A percentile compares a stretch with the other conserved stretches of the same genome.
Conservation (phyloP, 2,113 vertebrate species). For the Corvus cornix region DNA sequence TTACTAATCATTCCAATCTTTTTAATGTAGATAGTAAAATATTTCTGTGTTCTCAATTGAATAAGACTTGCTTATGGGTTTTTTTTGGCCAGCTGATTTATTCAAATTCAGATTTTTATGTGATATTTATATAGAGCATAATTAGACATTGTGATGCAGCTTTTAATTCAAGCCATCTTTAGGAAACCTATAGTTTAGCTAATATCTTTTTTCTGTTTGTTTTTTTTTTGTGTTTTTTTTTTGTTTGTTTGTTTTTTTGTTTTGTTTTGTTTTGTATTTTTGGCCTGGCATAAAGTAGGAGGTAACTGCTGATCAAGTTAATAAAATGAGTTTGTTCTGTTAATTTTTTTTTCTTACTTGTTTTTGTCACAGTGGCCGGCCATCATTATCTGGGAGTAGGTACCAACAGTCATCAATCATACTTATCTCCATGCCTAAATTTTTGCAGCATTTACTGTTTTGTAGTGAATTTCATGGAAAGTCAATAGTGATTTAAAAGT, state of each 20-base stretch:
- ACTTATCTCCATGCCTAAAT: neutral
- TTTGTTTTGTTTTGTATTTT: neutral
- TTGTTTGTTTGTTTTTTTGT: neutral
- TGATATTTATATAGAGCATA: neutral
- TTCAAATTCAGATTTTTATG: neutral
- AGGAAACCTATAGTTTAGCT: neutral
- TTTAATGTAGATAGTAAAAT: neutral
- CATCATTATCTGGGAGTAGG: neutral
- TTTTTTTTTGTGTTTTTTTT: neutral
- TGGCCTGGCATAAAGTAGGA: neutral
- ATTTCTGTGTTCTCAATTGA: neutral
- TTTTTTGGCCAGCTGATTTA: neutral
- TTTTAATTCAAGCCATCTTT: neutral
- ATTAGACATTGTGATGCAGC: neutral
- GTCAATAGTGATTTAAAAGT: neutral
- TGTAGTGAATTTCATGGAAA: neutral
- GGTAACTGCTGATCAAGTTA: neutral
- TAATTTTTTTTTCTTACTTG: neutral
- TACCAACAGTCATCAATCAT: neutral
- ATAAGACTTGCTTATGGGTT: neutral
- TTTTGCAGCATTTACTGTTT: neutral
- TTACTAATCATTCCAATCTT: neutral
- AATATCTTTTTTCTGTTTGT: neutral
- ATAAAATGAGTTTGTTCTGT: neutral
- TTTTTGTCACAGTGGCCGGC: rapidly evolving